Conservation (phyloP, 2,888 invertebrate species). For the Agrotis clavis region DNA sequence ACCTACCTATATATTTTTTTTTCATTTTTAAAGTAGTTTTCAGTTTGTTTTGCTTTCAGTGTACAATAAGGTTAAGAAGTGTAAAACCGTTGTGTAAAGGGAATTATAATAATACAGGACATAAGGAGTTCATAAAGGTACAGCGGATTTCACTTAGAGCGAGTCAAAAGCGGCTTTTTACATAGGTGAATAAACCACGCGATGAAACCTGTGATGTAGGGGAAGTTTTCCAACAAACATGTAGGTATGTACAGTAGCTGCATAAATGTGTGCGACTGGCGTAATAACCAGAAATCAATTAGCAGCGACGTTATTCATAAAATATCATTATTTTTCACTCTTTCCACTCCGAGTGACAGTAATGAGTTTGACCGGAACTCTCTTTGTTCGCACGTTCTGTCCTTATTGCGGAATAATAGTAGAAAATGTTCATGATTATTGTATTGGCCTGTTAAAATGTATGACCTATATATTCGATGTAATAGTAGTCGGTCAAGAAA, state of each 20-base stretch:
- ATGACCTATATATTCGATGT: constrained; percentile 28
- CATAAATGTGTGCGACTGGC: constrained; percentile 6
- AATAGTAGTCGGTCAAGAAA: constrained; percentile 61
- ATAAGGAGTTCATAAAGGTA: constrained; percentile 50
- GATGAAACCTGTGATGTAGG: constrained; percentile 22
- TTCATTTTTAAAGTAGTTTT: neutral
- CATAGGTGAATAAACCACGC: constrained; percentile 32
- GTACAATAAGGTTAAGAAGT: neutral
- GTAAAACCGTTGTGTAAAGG: constrained; percentile 13
- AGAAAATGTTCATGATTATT: neutral
- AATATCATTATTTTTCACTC: constrained; percentile 37
- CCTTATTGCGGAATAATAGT: constrained; percentile 23
- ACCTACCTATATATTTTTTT: neutral
- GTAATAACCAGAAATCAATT: constrained; percentile 46
- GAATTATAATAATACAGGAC: constrained; percentile 36
- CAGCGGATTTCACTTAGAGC: constrained; percentile 46
- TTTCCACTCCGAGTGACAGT: constrained; percentile 39
- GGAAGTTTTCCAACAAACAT: neutral
- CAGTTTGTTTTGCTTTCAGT: constrained; percentile 15
- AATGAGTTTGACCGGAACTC: constrained; percentile 51
- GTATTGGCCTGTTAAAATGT: constrained; percentile 22
- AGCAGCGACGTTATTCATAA: constrained; percentile 29
- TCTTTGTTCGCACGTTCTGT: constrained; percentile 30
- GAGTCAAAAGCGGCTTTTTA: constrained; percentile 47
- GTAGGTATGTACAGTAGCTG: neutral